A percentile compares a stretch with the other conserved stretches of the same genome.
Conservation (phyloP, 1,140 invertebrate genomes). For the Eupristina koningsbergeri region DNA sequence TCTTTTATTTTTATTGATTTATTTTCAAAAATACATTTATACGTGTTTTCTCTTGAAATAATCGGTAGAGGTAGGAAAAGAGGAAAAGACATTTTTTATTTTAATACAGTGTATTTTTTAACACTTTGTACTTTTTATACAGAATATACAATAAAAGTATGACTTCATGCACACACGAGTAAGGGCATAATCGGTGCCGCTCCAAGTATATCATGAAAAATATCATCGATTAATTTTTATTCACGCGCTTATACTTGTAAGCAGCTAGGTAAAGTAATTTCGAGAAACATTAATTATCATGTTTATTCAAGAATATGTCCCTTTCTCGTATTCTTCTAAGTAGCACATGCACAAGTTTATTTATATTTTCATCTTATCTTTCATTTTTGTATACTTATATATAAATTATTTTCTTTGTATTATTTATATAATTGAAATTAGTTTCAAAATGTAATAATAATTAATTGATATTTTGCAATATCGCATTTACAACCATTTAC, state of each 20-base stretch:
- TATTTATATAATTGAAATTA: not conserved
- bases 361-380: not conserved
- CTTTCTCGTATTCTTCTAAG: not conserved
- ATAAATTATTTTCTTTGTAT: conserved; percentile 54
- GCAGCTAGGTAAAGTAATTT: conserved; percentile 57
- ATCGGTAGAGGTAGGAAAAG: not conserved
- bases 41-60: not conserved
- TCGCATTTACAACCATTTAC: not conserved
- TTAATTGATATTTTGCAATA: conserved; percentile 19
- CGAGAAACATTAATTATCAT: conserved; percentile 42
- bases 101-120: conserved; percentile 59
- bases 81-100: conserved; percentile 7
- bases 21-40: too few species aligned
- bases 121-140: conserved; percentile 53
- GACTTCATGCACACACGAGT: conserved; percentile 59
- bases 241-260: conserved; percentile 44
- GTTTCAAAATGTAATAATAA: conserved; percentile 48
- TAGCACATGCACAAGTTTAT: not conserved
- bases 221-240: conserved; percentile 50
- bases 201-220: conserved; percentile 57
- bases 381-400: conserved; percentile 37
- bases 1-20: too few species aligned
- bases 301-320: not conserved
- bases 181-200: conserved; percentile 47
- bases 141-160: conserved; percentile 62